A percentile compares a stretch with the other conserved stretches of the same genome.
Conservation (phyloP, 2,888 invertebrate genomes). For the Pristionchus arcanus region DNA sequence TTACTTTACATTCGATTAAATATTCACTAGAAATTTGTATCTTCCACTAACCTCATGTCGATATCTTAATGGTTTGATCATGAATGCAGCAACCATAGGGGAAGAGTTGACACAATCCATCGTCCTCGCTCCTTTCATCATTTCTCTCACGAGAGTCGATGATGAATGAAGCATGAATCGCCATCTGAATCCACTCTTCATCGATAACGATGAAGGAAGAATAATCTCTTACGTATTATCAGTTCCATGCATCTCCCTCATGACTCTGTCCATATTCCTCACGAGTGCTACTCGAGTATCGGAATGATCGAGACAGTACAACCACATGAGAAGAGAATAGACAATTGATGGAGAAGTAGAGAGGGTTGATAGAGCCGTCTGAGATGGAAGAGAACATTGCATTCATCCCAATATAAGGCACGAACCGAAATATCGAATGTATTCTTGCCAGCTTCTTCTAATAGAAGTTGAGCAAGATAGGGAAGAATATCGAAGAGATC, state of each 20-base stretch:
- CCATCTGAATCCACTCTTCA: slow-evolving; percentile 22
- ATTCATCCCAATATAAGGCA: background rate
- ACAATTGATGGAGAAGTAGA: slow-evolving; percentile 17
- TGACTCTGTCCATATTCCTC: slow-evolving; percentile 2
- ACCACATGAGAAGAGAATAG: background rate
- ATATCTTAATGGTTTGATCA: slow-evolving; percentile 12
- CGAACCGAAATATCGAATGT: background rate
- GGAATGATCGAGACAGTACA: slow-evolving; percentile 32
- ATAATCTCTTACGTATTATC: slow-evolving; percentile 13
- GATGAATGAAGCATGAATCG: slow-evolving; percentile 10
- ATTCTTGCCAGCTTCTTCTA: background rate
- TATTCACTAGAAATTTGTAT: background rate
- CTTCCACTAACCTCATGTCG: background rate
- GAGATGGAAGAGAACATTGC: background rate
- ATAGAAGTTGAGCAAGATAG: background rate
- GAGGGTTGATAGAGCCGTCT: slow-evolving; percentile 21
- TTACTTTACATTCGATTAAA: no score
- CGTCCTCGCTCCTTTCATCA: slow-evolving; percentile 21
- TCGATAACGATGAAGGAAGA: background rate
- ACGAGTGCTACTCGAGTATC: background rate
- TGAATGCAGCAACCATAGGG: background rate
- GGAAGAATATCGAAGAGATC: slow-evolving; percentile 13
- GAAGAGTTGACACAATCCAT: background rate
- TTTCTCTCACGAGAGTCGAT: background rate
- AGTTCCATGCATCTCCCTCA: slow-evolving; percentile 3